phyloP scores from a whole-genome alignment of 2,888 invertebrate genomes.

The Dione vanillae region DNA sequence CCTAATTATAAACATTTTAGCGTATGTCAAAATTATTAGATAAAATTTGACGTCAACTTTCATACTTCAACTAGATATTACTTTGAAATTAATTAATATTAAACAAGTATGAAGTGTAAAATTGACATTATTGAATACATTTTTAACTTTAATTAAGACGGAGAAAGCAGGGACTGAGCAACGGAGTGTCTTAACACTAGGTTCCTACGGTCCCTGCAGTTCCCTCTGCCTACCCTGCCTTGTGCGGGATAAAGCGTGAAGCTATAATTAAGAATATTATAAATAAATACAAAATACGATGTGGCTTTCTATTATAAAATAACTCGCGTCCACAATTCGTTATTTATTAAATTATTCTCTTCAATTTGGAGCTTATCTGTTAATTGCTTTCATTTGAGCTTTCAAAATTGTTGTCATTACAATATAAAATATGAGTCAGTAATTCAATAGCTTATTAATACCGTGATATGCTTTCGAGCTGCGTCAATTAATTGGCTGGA shows the following conservation, averaged over 20 bases:
- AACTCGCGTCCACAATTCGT: not conserved
- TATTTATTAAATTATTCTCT: conserved; percentile 19
- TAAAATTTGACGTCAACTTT: too few relatives aligned
- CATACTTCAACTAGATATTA: too few relatives aligned
- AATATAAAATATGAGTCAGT: conserved; percentile 11
- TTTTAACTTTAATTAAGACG: not conserved
- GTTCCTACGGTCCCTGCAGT: too few relatives aligned
- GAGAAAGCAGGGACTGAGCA: too few relatives aligned
- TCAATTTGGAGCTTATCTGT: conserved; percentile 26
- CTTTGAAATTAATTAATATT: too few relatives aligned
- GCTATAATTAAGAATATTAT: not conserved
- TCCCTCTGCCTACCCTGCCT: too few relatives aligned
- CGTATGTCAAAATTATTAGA: too few relatives aligned
- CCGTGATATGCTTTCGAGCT: conserved; percentile 14
- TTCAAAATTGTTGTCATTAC: conserved; percentile 19
- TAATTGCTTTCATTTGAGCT: conserved; percentile 18
- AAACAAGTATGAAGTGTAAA: too few relatives aligned
- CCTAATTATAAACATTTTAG: too few relatives aligned
- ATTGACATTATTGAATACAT: not conserved
- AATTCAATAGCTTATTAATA: conserved; percentile 19
- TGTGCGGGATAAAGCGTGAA: too few relatives aligned
- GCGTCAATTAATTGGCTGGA: conserved; percentile 1
- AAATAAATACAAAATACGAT: not conserved
- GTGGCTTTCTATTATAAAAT: not conserved
- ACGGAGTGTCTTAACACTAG: too few relatives aligned